Percentiles rank a stretch among this genome's conserved stretches.
These are phyloP conservation scores for Ganaspis sp. DNA, from an alignment of 1,140 invertebrate species.

Conservation along the genomic window DNA sequence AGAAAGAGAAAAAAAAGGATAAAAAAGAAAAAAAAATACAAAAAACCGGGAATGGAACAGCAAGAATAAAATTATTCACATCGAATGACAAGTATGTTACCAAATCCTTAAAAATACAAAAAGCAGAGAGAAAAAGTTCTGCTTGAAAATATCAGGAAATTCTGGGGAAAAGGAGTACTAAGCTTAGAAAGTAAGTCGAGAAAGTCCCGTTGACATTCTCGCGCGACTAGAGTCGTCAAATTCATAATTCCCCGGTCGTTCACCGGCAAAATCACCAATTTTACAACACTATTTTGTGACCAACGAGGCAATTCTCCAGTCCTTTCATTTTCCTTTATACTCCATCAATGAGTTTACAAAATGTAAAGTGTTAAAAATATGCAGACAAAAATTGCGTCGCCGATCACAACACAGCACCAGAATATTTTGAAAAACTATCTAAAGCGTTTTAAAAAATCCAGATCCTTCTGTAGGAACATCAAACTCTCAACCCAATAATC, in stretches of 20 bases:
- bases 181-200: slow-evolving; percentile 33
- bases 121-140: slow-evolving; percentile 36
- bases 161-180: background rate
- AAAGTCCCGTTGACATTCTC: background rate
- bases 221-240: slow-evolving; percentile 4
- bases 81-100: slow-evolving; percentile 67
- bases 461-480: slow-evolving; percentile 50
- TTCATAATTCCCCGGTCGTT: slow-evolving; percentile 1
- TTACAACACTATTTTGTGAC: slow-evolving; percentile 21
- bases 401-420: slow-evolving; percentile 13
- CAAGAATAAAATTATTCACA: slow-evolving; percentile 46
- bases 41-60: background rate
- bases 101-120: slow-evolving; percentile 54
- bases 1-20: slow-evolving; percentile 29
- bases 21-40: too few species aligned
- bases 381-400: background rate
- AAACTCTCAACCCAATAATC: slow-evolving; percentile 44
- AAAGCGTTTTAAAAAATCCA: slow-evolving; percentile 42
- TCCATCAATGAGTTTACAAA: background rate
- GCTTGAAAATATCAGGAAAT: slow-evolving; percentile 13
- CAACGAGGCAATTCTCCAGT: background rate
- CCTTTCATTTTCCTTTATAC: background rate
- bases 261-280: background rate
- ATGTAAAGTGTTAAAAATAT: background rate
- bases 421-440: slow-evolving; percentile 40